Conservation (phyloP, 2,888 invertebrate species). For the Platycnemis pennipes region DNA sequence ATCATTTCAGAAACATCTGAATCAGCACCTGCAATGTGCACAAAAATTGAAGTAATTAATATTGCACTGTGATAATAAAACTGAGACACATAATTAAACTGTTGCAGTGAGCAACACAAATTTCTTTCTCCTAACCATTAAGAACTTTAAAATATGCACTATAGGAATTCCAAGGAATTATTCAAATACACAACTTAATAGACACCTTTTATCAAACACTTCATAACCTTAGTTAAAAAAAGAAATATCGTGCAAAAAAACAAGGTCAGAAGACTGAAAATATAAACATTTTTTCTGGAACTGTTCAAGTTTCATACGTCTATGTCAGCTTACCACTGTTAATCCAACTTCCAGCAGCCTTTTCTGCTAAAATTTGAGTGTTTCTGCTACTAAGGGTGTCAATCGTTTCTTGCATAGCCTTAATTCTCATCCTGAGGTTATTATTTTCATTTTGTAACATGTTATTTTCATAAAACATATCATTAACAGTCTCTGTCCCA, state of each 20-base stretch:
- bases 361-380: conserved; percentile 89
- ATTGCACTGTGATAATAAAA: neutral
- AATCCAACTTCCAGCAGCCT: conserved; percentile 85
- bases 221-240: neutral
- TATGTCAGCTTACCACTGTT: conserved; percentile 73
- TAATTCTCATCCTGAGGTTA: conserved; percentile 92
- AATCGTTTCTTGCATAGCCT: conserved; percentile 96
- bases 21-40: conserved; percentile 77
- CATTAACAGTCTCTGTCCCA: conserved; percentile 93
- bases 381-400: conserved; percentile 92
- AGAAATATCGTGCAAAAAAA: neutral
- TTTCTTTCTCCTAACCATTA: too few species aligned
- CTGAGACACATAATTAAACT: neutral
- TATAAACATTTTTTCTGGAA: conserved; percentile 72
- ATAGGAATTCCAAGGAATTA: neutral
- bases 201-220: neutral
- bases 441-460: conserved; percentile 94
- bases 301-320: conserved; percentile 74
- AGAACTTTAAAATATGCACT: neutral
- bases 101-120: too few species aligned
- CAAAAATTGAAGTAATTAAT: neutral
- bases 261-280: neutral
- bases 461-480: conserved; percentile 97
- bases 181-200: neutral
- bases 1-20: conserved; percentile 85